phyloP scores from a whole-genome alignment of 2,113 vertebrate species.

The Ploceus nigricollis region DNA sequence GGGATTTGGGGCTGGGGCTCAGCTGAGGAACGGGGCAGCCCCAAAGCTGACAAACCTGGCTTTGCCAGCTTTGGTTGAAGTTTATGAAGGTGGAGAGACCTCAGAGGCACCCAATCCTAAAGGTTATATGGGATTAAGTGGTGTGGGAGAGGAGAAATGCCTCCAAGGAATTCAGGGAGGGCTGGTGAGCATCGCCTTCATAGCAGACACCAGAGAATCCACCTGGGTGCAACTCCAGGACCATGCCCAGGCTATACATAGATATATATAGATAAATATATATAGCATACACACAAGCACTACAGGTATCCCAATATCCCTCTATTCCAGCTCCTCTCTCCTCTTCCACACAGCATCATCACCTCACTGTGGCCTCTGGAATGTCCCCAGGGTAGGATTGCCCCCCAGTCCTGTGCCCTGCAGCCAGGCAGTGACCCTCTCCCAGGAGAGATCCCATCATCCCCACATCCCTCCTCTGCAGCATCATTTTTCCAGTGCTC shows the following conservation, averaged over 20 bases:
- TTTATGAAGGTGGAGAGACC: background rate
- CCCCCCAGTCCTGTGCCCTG: rapidly evolving
- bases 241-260: background rate
- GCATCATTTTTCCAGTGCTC: background rate
- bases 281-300: rapidly evolving
- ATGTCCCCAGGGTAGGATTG: background rate
- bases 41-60: background rate
- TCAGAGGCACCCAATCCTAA: background rate
- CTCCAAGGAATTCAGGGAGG: background rate
- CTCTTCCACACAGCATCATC: background rate
- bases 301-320: rapidly evolving
- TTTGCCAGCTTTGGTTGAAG: background rate
- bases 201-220: background rate
- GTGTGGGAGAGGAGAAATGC: background rate
- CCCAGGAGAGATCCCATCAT: background rate
- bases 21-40: background rate
- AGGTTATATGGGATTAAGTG: background rate
- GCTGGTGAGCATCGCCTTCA: rapidly evolving
- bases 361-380: background rate
- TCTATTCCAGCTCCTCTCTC: background rate
- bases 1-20: background rate
- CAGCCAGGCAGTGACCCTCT: background rate
- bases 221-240: background rate
- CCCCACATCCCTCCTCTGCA: background rate
- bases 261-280: no score